A percentile compares a stretch with the other conserved stretches of the same genome.
phyloP scores from a whole-genome alignment of 2,888 invertebrate genomes.

The Dryococelus australis region DNA sequence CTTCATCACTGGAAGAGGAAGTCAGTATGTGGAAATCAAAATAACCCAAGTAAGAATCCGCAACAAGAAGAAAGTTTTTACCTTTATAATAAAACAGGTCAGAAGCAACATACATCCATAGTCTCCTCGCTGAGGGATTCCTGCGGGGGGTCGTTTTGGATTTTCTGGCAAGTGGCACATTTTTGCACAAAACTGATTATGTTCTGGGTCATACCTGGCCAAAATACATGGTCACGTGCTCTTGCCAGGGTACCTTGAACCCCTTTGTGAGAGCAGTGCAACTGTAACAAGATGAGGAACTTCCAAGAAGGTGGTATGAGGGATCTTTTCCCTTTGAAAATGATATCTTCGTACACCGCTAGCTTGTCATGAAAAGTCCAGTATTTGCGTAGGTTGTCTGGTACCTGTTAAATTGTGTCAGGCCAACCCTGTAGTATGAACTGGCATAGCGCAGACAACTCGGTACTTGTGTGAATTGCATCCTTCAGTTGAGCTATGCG shows the following conservation, averaged over 20 bases:
- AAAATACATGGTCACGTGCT: too few relatives aligned
- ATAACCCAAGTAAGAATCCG: too few relatives aligned
- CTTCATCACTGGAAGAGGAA: too few relatives aligned
- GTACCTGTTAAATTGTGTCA: neutral
- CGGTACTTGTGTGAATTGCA: too few relatives aligned
- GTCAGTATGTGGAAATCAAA: too few relatives aligned
- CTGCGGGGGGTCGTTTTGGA: neutral
- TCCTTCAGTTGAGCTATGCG: neutral
- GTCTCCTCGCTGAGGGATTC: neutral
- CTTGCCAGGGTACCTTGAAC: neutral
- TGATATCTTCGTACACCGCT: neutral
- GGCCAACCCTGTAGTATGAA: neutral
- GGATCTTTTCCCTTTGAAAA: too few relatives aligned
- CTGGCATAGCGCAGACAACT: too few relatives aligned
- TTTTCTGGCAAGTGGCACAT: neutral
- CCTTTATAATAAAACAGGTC: too few relatives aligned
- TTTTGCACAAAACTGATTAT: neutral
- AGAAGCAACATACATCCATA: too few relatives aligned
- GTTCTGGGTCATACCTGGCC: neutral
- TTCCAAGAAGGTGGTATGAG: neutral
- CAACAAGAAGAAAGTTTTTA: too few relatives aligned
- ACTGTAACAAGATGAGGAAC: neutral
- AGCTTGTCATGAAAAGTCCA: neutral
- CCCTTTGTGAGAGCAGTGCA: neutral
- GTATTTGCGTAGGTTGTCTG: neutral